A percentile compares a stretch with the other conserved stretches of the same genome.
Conservation (phyloP, 2,888 invertebrate genomes). For the Pristionchus japonicus region DNA sequence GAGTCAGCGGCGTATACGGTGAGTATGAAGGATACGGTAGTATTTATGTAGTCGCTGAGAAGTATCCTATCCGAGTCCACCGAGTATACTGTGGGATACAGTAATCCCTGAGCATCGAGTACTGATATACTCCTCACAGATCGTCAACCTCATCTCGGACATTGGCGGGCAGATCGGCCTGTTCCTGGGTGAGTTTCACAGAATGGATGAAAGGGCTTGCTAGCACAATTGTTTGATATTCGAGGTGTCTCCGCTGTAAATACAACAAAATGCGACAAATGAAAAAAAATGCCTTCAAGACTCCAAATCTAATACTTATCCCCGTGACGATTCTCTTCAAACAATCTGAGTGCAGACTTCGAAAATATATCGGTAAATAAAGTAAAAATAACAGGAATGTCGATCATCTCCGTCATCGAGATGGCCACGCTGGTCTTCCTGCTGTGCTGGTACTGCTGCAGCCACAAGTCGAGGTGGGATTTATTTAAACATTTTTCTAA, state of each 20-base stretch:
- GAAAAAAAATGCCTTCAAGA: too few species aligned
- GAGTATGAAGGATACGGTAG: constrained; percentile 2
- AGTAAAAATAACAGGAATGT: constrained; percentile 57
- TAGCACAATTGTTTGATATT: too few species aligned
- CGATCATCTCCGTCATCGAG: constrained; percentile 60
- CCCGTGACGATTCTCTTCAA: too few species aligned
- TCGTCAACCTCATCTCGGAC: constrained; percentile 76
- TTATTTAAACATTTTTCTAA: constrained; percentile 51
- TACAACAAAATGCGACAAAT: too few species aligned
- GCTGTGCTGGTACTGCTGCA: constrained; percentile 52
- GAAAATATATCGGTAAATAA: neutral
- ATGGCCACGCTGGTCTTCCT: constrained; percentile 56
- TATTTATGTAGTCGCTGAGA: neutral
- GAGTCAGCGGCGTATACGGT: neutral
- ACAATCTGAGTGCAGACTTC: neutral
- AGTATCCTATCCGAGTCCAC: too few species aligned
- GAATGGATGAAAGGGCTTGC: neutral
- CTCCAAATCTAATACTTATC: too few species aligned
- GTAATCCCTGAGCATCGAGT: neutral
- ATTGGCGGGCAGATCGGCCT: constrained; percentile 76
- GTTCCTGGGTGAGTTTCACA: constrained; percentile 69
- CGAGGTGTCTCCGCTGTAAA: too few species aligned
- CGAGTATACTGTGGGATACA: neutral
- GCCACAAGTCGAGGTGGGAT: constrained; percentile 52
- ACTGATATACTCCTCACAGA: constrained; percentile 60